A percentile compares a stretch with the other conserved stretches of the same genome.
These are phyloP conservation scores for Suncus etruscus DNA, from an alignment of 2,113 vertebrate genomes.

Conservation along the genomic window DNA sequence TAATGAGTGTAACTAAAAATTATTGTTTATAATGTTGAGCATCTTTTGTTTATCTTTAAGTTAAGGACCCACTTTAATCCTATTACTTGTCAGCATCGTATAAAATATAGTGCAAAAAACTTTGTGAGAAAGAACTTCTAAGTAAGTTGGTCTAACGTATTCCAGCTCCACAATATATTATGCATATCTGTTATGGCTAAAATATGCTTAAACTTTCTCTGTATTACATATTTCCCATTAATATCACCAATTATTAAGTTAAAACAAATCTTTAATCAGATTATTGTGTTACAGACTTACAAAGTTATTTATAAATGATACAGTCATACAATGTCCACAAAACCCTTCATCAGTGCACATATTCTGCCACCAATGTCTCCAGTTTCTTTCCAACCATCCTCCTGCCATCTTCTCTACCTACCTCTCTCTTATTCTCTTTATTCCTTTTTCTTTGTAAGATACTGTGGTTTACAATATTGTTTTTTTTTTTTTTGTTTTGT, in stretches of 20 bases:
- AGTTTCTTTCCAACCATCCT: too few relatives aligned
- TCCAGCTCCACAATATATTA: background rate
- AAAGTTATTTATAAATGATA: too few relatives aligned
- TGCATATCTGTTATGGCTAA: background rate
- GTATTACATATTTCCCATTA: conserved; percentile 7
- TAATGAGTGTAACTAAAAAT: background rate
- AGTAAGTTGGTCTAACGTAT: background rate
- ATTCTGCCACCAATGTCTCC: too few relatives aligned
- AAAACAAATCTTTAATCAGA: too few relatives aligned
- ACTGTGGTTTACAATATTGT: too few relatives aligned
- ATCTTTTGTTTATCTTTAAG: background rate
- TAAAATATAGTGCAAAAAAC: background rate
- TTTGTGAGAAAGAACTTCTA: background rate
- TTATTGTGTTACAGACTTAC: too few relatives aligned
- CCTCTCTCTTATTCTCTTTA: too few relatives aligned
- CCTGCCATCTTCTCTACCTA: too few relatives aligned
- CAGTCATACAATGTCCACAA: too few relatives aligned
- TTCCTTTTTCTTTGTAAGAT: too few relatives aligned
- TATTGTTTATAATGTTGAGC: background rate
- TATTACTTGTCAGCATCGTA: background rate
- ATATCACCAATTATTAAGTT: background rate
- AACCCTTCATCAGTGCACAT: too few relatives aligned
- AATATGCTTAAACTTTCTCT: conserved; percentile 4
- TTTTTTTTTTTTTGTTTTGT: too few relatives aligned
- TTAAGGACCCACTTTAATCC: background rate